Conservation (phyloP, 2,888 invertebrate species). For the Heteropelma amictum region DNA sequence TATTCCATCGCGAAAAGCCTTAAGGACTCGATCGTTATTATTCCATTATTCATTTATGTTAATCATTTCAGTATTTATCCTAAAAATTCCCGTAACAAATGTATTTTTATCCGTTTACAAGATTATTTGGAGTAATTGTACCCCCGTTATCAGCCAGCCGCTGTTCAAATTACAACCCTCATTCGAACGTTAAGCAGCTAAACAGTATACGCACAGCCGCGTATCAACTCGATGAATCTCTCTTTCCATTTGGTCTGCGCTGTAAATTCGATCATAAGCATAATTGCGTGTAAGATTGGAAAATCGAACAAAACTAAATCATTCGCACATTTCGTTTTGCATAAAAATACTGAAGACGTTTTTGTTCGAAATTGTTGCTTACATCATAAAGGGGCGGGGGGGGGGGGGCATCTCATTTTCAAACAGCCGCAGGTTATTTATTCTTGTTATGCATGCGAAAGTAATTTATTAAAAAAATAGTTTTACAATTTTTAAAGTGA, state of each 20-base stretch:
- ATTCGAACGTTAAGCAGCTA: not conserved
- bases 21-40: not conserved
- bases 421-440: too few species aligned
- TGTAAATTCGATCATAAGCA: too few species aligned
- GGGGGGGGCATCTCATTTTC: too few species aligned
- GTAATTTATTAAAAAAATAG: too few species aligned
- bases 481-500: not conserved
- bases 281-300: too few species aligned
- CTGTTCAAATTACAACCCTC: too few species aligned
- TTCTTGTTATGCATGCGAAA: too few species aligned
- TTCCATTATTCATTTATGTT: not conserved
- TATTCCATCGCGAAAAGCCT: not conserved
- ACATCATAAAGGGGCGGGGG: too few species aligned
- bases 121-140: not conserved
- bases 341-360: too few species aligned
- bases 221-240: conserved; percentile 33
- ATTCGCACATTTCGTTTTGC: too few species aligned
- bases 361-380: too few species aligned
- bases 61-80: not conserved
- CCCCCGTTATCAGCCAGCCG: conserved; percentile 41
- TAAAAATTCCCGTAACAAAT: not conserved
- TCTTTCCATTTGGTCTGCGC: conserved; percentile 25
- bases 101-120: not conserved
- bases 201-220: conserved; percentile 29
- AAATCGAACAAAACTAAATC: too few species aligned